Conservation (phyloP, 2,888 invertebrate species). For the Osedax fenrisi region DNA sequence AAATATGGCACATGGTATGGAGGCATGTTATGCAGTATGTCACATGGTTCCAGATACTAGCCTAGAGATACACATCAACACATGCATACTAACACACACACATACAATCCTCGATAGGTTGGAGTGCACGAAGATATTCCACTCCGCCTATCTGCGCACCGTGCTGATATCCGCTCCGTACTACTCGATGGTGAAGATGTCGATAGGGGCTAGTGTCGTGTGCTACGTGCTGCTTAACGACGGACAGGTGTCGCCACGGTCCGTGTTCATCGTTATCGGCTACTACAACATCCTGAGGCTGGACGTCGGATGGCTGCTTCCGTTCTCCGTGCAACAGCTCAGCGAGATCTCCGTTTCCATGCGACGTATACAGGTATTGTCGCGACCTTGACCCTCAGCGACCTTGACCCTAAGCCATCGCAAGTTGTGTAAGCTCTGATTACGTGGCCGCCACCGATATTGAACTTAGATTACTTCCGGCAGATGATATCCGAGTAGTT, state of each 20-base stretch:
- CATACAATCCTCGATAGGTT: no score
- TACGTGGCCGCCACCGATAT: no score
- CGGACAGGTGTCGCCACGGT: conserved; percentile 60
- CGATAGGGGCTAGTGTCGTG: conserved; percentile 68
- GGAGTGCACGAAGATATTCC: neutral
- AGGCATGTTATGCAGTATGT: no score
- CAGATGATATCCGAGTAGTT: no score
- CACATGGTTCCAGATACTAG: no score
- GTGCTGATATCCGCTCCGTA: conserved; percentile 59
- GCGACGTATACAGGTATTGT: neutral
- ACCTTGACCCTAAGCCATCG: no score
- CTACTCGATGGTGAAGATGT: conserved; percentile 64
- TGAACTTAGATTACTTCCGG: no score
- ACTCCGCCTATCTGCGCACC: conserved; percentile 53
- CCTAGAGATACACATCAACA: no score
- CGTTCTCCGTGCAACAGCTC: neutral
- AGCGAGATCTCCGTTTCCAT: neutral
- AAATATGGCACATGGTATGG: no score
- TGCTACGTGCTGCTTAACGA: conserved; percentile 61
- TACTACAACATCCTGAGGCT: conserved; percentile 74
- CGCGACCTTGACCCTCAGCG: no score
- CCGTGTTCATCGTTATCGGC: conserved; percentile 63
- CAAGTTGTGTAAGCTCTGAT: no score
- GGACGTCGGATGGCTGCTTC: neutral
- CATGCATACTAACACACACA: no score